Evolutionary conservation across 2,113 vertebrate species (phyloP).

Genomic region (Plectropomus leopardus): DNA sequence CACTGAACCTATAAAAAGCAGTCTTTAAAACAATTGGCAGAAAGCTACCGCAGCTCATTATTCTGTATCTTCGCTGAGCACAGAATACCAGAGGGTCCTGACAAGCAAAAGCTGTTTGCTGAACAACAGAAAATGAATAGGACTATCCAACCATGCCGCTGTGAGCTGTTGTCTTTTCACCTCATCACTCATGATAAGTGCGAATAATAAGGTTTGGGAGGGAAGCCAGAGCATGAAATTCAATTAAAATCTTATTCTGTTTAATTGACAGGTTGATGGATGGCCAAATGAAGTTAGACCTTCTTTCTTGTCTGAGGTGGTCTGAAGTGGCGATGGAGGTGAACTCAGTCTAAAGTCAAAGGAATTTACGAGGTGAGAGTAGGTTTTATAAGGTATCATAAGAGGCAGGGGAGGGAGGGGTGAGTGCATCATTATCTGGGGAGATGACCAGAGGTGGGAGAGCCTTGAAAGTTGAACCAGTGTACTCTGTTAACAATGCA

Average conservation of each 20-base stretch:
- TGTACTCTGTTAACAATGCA: slow-evolving; percentile 56
- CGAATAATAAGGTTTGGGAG: slow-evolving; percentile 25
- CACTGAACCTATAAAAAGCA: background rate
- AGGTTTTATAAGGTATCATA: background rate
- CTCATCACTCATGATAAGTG: slow-evolving; percentile 12
- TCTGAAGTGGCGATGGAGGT: background rate
- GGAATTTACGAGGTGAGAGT: background rate
- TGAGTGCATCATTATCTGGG: slow-evolving; percentile 38
- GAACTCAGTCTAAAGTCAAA: background rate
- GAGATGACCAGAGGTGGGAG: slow-evolving; percentile 40
- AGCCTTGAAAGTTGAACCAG: slow-evolving; percentile 37
- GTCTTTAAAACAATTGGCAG: background rate
- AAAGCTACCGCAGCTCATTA: background rate
- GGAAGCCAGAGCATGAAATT: slow-evolving; percentile 28
- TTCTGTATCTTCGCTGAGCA: background rate
- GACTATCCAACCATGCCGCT: slow-evolving; percentile 7
- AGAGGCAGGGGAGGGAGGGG: background rate
- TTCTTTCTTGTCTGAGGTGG: background rate
- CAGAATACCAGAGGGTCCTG: slow-evolving; percentile 5
- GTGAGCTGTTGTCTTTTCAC: slow-evolving; percentile 28
- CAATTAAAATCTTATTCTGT: slow-evolving; percentile 40
- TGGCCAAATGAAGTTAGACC: slow-evolving; percentile 13
- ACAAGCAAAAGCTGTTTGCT: slow-evolving; percentile 31
- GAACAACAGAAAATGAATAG: slow-evolving; percentile 27
- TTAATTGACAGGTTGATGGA: slow-evolving; percentile 27